These are phyloP conservation scores for Sacculina carcini DNA, from an alignment of 2,888 invertebrate genomes.

Conservation along the genomic window DNA sequence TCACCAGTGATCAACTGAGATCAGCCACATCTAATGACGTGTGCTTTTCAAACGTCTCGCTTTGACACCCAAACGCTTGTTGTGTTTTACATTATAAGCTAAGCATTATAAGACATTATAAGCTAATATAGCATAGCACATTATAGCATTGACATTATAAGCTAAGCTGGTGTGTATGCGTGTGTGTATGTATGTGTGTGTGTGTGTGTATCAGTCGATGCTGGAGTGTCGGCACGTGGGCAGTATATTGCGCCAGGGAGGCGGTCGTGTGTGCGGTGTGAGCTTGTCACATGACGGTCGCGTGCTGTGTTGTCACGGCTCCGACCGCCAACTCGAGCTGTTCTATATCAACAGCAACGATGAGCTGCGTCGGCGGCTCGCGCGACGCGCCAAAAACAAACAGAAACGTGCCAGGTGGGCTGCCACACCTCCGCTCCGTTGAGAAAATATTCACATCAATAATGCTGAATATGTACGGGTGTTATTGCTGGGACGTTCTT, in stretches of 20 bases:
- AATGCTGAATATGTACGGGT: no score
- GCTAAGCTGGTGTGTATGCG: conserved; percentile 5
- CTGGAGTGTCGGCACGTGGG: conserved; percentile 52
- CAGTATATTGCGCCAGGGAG: conserved; percentile 44
- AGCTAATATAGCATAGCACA: background rate
- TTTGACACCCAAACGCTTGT: no score
- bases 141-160: conserved; percentile 2
- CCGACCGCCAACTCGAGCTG: conserved; percentile 50
- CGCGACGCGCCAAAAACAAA: conserved; percentile 51
- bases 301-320: conserved; percentile 55
- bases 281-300: conserved; percentile 40
- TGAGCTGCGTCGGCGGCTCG: conserved; percentile 38
- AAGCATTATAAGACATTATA: background rate
- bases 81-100: no score
- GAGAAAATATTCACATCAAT: no score
- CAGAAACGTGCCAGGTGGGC: conserved; percentile 45
- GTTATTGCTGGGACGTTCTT: background rate
- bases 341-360: conserved; percentile 51
- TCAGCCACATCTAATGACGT: no score
- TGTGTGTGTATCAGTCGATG: conserved; percentile 26
- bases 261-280: conserved; percentile 50
- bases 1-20: no score
- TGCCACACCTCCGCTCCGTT: background rate
- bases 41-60: no score
- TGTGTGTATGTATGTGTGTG: background rate